Percentiles rank a stretch among this genome's conserved stretches.
Conservation (phyloP, 2,888 invertebrate genomes). For the Nephrotoma guestfalica region DNA sequence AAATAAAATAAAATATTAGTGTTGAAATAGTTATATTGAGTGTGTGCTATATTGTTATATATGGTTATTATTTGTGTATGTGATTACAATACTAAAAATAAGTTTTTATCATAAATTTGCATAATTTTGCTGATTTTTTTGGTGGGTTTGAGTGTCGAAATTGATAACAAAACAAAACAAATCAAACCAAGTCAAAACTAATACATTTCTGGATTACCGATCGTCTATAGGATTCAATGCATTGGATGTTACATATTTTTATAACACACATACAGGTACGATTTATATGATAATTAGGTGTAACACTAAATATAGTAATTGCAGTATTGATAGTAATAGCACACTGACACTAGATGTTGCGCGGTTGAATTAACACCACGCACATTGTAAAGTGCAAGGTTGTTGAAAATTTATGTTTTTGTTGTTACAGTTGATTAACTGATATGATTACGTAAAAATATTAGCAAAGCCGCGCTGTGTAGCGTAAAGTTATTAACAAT, state of each 20-base stretch:
- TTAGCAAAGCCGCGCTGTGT: background rate
- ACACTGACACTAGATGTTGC: background rate
- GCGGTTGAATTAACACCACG: background rate
- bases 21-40: background rate
- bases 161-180: background rate
- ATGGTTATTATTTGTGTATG: background rate
- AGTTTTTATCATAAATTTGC: background rate
- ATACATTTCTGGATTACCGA: background rate
- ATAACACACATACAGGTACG: background rate
- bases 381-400: background rate
- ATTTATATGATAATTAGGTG: background rate
- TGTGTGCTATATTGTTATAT: background rate
- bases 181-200: background rate
- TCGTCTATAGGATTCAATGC: background rate
- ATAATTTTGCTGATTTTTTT: background rate
- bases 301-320: background rate
- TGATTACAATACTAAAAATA: background rate
- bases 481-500: background rate
- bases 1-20: background rate
- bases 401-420: background rate
- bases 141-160: background rate
- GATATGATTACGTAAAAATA: background rate
- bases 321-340: background rate
- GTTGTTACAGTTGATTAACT: background rate
- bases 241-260: background rate